Conservation (phyloP, 2,797 vertebrate species). For the Lagocephalus sceleratus region DNA sequence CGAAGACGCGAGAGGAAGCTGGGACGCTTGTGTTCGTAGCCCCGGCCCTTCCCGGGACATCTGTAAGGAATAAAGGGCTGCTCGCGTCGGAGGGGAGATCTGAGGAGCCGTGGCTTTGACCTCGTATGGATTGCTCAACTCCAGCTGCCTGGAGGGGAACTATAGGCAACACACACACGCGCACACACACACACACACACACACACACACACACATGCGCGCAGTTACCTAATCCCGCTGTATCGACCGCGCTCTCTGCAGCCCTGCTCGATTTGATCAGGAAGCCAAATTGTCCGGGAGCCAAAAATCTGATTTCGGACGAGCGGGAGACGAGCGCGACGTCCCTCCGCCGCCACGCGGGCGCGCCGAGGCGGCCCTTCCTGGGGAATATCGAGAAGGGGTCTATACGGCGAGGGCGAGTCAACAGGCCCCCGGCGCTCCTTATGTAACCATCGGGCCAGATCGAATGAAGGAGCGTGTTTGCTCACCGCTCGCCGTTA, state of each 20-base stretch:
- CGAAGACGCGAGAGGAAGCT: not conserved
- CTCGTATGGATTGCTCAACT: slow-evolving; percentile 44
- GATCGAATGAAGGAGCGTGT: slow-evolving; percentile 55
- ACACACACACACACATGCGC: slow-evolving; percentile 25
- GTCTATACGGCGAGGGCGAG: slow-evolving; percentile 30
- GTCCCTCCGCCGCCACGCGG: not conserved
- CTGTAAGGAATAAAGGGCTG: slow-evolving; percentile 11
- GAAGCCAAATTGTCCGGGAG: slow-evolving; percentile 16
- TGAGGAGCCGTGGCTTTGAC: slow-evolving; percentile 10
- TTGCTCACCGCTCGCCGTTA: slow-evolving; percentile 61
- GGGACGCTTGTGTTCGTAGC: not conserved
- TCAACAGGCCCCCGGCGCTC: slow-evolving; percentile 29
- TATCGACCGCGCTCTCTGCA: slow-evolving; percentile 12
- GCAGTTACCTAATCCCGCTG: slow-evolving; percentile 49
- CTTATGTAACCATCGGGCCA: slow-evolving; percentile 53
- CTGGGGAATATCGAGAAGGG: slow-evolving; percentile 3
- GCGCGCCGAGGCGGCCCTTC: too few species aligned
- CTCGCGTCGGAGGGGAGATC: slow-evolving; percentile 21
- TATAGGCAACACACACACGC: slow-evolving; percentile 39
- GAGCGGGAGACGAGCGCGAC: slow-evolving; percentile 9
- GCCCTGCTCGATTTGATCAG: slow-evolving; percentile 15
- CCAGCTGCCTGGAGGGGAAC: slow-evolving; percentile 24
- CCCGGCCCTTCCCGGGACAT: not conserved
- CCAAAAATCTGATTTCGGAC: slow-evolving; percentile 18
- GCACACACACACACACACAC: slow-evolving; percentile 12